Evolutionary conservation across 2,113 vertebrate species (phyloP).

Genomic region (cat (Felis catus)): DNA sequence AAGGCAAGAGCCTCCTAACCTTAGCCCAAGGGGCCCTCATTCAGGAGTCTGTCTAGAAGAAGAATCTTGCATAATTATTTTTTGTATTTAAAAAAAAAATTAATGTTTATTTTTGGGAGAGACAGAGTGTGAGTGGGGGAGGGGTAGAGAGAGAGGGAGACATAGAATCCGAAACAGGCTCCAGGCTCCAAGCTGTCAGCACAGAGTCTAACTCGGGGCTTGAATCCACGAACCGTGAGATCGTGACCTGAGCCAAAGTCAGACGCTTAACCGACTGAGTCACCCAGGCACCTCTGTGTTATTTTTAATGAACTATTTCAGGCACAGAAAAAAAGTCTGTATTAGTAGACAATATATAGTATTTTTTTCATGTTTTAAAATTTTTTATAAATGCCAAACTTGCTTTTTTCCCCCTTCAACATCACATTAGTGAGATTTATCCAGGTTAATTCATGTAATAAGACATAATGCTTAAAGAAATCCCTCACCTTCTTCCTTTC

Average conservation of each 20-base stretch:
- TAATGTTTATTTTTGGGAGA: neutral
- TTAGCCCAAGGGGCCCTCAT: neutral
- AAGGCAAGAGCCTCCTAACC: neutral
- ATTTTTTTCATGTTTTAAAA: neutral
- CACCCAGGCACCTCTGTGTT: neutral
- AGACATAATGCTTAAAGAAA: neutral
- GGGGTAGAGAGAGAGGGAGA: no score
- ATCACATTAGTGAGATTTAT: neutral
- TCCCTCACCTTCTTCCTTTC: neutral
- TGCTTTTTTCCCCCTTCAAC: neutral
- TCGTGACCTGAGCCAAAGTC: neutral
- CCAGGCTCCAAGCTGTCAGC: no score
- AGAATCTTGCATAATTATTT: neutral
- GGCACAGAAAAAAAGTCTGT: neutral
- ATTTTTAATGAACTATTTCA: constrained; percentile 16
- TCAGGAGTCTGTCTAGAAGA: neutral
- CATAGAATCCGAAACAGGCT: no score
- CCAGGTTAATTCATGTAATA: neutral
- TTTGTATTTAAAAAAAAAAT: neutral
- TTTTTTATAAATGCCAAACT: neutral
- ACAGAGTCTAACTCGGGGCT: no score
- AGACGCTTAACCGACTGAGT: neutral
- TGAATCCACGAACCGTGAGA: neutral
- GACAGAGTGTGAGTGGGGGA: no score
- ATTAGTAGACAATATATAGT: neutral